Base-by-base conservation (phyloP, 2,797 vertebrate genomes). In the Kryptolebias ocellatus region DNA sequence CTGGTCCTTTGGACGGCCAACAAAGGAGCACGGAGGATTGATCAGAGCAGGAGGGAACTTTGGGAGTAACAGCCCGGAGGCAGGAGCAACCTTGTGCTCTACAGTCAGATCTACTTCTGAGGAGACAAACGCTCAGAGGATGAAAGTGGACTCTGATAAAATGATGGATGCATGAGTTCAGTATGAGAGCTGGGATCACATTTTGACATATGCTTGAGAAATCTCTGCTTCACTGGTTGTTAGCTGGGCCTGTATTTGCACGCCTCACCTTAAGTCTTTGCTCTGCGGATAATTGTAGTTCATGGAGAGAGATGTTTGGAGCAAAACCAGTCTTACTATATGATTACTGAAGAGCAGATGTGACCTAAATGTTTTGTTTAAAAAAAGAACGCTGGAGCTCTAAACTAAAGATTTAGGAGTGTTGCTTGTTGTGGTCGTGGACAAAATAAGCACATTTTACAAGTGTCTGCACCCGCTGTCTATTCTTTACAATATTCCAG, bases 21-120 rank as follows among this genome's bases (percentile, higher is more conserved):
- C 89, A 93, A 89, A 93, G 81, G 53, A 78, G 85, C 71, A 44
- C 37, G 4, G 70, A 70, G 75, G 79, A 83, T 73, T 80, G 87
- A 87, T 89, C 81, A 83, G 80, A 84, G 75, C 79, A 71, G 74
- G 37, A 64, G 78, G 65, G 66, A 70, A 80, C 82, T 73, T 86
- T 80, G 72, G 72, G 66, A 83, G 79, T 69, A 84, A 87, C 44
- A 51, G 79, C 84, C 86, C 60, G 39, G 34, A 83, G 89, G 85
- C 79, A 84, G 59, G 60, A 83, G 74, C 68, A 89, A 79, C 76
- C 78, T 79, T 78, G 82, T 86, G 64, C 74, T 80, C 56, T 70
- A 47, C 64, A 82, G 70, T 79, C 73, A 72, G 63, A 74, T 74
- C 15, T 68, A 57, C 79, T 81, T 88, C 64, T 79, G 50, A 86